A percentile compares a stretch with the other conserved stretches of the same genome.
phyloP scores from a whole-genome alignment of 2,113 vertebrate genomes.

The Apteryx mantelli region DNA sequence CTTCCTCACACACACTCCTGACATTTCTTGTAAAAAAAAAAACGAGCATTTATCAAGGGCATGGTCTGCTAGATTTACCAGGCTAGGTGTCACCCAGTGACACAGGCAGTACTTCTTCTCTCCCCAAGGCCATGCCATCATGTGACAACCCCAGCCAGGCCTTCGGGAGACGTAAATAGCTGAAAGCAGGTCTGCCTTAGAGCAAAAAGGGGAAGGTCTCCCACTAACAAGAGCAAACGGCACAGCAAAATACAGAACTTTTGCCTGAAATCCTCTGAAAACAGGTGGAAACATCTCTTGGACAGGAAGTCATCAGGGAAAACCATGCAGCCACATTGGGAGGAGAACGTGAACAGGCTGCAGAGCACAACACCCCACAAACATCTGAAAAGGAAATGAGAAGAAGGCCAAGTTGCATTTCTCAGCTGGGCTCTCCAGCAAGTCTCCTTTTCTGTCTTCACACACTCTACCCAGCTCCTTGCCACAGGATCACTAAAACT shows the following conservation, averaged over 20 bases:
- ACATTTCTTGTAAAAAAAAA: too few species aligned
- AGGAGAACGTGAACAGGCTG: not conserved
- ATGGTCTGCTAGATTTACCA: not conserved
- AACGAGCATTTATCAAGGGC: not conserved
- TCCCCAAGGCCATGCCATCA: not conserved
- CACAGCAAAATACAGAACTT: not conserved
- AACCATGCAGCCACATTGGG: not conserved
- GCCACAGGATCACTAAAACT: fast-evolving
- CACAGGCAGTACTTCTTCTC: not conserved
- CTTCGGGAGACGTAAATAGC: not conserved
- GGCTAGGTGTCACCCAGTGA: not conserved
- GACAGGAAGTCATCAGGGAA: not conserved
- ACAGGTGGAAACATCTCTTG: not conserved
- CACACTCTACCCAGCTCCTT: not conserved
- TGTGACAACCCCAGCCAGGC: not conserved
- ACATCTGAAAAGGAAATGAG: not conserved
- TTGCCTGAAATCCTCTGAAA: not conserved
- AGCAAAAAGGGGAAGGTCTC: not conserved
- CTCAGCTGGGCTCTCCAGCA: not conserved
- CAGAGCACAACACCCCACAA: not conserved
- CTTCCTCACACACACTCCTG: too few species aligned
- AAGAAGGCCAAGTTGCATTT: not conserved
- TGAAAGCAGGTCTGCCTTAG: fast-evolving
- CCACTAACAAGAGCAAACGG: not conserved
- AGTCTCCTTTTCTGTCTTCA: not conserved